phyloP scores from a whole-genome alignment of 2,888 invertebrate genomes.

The Drosophila atripex region DNA sequence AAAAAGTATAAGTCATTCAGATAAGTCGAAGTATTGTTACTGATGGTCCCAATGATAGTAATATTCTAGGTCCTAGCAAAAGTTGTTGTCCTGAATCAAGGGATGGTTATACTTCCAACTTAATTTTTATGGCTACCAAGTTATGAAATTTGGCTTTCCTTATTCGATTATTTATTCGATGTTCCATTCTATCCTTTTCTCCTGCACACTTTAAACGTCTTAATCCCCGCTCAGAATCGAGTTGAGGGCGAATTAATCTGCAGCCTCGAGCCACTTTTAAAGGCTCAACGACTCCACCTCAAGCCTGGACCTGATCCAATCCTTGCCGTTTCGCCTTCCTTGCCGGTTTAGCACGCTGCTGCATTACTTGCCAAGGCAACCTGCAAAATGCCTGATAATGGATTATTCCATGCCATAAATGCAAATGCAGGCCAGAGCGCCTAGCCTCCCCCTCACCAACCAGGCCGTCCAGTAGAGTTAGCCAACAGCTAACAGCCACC shows the following conservation, averaged over 20 bases:
- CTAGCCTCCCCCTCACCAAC: slow-evolving; percentile 38
- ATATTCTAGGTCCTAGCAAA: too few relatives aligned
- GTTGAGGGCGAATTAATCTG: slow-evolving; percentile 61
- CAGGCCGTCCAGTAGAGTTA: slow-evolving; percentile 38
- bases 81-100: too few relatives aligned
- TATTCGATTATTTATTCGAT: slow-evolving; percentile 3
- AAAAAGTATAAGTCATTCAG: too few relatives aligned
- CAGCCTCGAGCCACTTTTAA: slow-evolving; percentile 65
- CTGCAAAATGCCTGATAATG: slow-evolving; percentile 79
- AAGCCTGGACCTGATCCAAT: slow-evolving; percentile 8
- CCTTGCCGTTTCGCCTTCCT: slow-evolving; percentile 14
- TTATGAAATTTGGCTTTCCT: neutral
- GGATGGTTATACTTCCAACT: neutral
- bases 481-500: slow-evolving; percentile 28
- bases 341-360: slow-evolving; percentile 44
- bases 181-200: slow-evolving; percentile 7
- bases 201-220: slow-evolving; percentile 38
- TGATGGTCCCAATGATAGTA: too few relatives aligned
- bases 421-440: slow-evolving; percentile 66
- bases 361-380: slow-evolving; percentile 75
- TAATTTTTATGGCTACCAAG: neutral
- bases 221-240: slow-evolving; percentile 48
- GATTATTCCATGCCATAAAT: slow-evolving; percentile 78
- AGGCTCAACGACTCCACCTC: slow-evolving; percentile 57
- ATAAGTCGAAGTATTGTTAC: too few relatives aligned